phyloP scores from a whole-genome alignment of 2,113 vertebrate species.

The Oxyura jamaicensis region DNA sequence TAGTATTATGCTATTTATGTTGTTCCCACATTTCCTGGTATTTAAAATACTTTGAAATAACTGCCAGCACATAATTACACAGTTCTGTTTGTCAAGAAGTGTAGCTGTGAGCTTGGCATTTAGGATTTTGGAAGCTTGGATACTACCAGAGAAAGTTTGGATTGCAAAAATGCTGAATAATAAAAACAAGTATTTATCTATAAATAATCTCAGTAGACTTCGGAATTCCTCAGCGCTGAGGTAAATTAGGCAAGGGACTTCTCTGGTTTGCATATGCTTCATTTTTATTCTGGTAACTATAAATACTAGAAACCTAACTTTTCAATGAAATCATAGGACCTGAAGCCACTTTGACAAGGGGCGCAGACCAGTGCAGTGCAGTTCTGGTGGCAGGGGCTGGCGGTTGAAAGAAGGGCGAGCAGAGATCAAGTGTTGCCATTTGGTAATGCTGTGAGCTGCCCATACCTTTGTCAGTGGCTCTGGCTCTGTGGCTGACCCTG shows the following conservation, averaged over 20 bases:
- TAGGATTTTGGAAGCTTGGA: neutral
- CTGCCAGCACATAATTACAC: neutral
- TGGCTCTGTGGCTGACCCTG: neutral
- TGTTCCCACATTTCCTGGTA: neutral
- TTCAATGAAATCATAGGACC: neutral
- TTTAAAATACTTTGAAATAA: neutral
- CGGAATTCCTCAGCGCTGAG: neutral
- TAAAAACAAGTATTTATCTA: neutral
- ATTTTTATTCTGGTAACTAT: neutral
- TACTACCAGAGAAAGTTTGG: neutral
- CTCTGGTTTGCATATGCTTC: neutral
- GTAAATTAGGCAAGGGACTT: neutral
- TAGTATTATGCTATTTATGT: neutral
- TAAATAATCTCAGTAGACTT: neutral
- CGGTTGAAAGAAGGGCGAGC: neutral
- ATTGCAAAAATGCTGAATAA: slow-evolving; percentile 16
- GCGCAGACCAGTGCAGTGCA: neutral
- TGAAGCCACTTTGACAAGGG: neutral
- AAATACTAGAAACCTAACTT: neutral
- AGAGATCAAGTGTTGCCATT: neutral
- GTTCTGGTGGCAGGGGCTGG: neutral
- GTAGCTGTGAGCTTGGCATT: neutral
- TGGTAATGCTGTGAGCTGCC: neutral
- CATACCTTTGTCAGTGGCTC: fast-evolving
- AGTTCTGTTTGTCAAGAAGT: neutral